A percentile compares a stretch with the other conserved stretches of the same genome.
phyloP scores from a whole-genome alignment of 2,888 invertebrate genomes.

The Tenthredo amoena region DNA sequence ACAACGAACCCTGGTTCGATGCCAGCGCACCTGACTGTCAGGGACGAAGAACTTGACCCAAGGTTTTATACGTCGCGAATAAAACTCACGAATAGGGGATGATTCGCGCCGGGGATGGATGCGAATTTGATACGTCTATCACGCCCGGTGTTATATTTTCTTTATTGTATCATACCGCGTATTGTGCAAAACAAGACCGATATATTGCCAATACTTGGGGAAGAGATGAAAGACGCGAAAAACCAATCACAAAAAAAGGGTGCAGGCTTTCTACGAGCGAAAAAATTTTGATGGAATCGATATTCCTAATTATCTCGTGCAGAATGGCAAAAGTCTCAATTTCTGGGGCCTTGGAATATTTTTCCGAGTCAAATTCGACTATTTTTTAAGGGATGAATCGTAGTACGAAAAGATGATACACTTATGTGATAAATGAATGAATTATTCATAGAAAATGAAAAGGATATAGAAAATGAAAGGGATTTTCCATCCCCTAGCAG shows the following conservation, averaged over 20 bases:
- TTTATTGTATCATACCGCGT: background rate
- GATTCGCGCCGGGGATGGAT: background rate
- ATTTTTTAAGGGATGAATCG: background rate
- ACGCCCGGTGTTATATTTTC: constrained; percentile 11
- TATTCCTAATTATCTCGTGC: background rate
- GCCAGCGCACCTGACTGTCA: constrained; percentile 53
- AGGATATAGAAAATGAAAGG: background rate
- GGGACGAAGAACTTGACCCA: constrained; percentile 12
- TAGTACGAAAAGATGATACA: background rate
- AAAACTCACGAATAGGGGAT: background rate
- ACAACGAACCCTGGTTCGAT: constrained; percentile 13
- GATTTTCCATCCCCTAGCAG: background rate
- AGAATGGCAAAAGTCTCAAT: background rate
- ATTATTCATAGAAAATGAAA: background rate
- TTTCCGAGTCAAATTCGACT: background rate
- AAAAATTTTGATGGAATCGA: background rate
- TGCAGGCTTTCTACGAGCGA: background rate
- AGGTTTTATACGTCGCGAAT: background rate
- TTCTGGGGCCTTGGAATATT: background rate
- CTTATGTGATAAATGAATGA: no score
- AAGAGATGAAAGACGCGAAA: background rate
- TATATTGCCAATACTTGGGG: background rate
- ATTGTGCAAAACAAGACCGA: background rate
- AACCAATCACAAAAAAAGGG: background rate
- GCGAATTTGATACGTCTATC: constrained; percentile 49